A percentile compares a stretch with the other conserved stretches of the same genome.
Evolutionary conservation across 1,140 invertebrate genomes (phyloP).

Genomic region (Lepeophtheirus salmonis): DNA sequence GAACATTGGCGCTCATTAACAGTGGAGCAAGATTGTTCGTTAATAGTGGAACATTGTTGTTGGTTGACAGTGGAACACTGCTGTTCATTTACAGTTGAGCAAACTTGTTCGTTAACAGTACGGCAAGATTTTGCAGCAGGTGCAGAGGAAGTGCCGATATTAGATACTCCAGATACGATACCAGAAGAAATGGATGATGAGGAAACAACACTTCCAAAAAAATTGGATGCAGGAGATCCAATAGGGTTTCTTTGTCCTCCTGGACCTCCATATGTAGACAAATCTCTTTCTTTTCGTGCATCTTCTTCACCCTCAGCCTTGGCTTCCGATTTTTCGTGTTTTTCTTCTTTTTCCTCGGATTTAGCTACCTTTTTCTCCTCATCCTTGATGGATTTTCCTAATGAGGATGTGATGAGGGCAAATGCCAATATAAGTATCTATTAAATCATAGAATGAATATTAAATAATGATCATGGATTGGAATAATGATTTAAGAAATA

Average conservation of each 20-base stretch:
- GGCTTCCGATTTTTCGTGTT: neutral
- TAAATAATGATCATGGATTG: too few species aligned
- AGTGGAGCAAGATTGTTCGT: slow-evolving; percentile 11
- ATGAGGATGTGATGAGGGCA: neutral
- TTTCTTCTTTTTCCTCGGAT: neutral
- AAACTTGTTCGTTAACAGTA: slow-evolving; percentile 7
- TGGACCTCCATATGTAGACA: neutral
- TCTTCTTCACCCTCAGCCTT: neutral
- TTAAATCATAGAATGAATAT: too few species aligned
- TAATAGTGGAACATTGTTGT: slow-evolving; percentile 5
- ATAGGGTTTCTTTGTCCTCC: too few species aligned
- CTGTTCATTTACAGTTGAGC: slow-evolving; percentile 17
- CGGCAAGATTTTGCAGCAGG: neutral
- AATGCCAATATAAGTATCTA: neutral
- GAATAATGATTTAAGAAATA: neutral
- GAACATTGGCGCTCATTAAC: neutral
- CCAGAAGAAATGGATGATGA: neutral
- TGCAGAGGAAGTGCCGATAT: neutral
- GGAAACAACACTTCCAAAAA: neutral
- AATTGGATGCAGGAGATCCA: neutral
- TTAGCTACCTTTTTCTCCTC: neutral
- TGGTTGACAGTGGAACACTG: slow-evolving; percentile 16
- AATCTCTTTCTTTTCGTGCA: neutral
- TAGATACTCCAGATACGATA: neutral
- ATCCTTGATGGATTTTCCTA: neutral